Evolutionary conservation across 1,140 invertebrate genomes (phyloP), one percentile per base, ranked within the genome.

Genomic region (Caenorhabditis briggsae): DNA sequence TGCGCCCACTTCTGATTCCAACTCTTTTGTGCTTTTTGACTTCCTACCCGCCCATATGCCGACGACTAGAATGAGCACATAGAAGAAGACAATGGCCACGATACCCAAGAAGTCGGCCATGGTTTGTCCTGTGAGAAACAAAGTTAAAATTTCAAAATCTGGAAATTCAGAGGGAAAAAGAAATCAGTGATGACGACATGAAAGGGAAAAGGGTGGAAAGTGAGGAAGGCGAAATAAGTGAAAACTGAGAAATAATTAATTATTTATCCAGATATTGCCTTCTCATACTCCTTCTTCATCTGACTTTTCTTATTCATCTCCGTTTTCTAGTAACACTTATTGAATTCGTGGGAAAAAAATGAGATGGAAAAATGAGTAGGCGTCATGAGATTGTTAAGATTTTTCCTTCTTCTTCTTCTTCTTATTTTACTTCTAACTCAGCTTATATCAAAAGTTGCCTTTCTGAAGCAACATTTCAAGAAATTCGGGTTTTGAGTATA

Each of bases 11-110:
- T 86, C 96, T 33, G 95, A 96, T 91, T 96, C 95, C 41, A 82
- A 43, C 16, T 82, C 70, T 86, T 86, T 82, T 41, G 70, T 46
- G 12, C 86, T 95, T 93, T 96, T 97, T 48, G 92, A 89, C 93
- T 97, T 97, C 89, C 96, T 94, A 43, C 95, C 96, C 7, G 96
- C 97, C 96, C 97, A 98, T 92, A 98, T 96, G 89, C 97, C 97
- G 87, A 98, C 96, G 12, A 94, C 95, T 88, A 98, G 93, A 91
- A 98, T 98, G 43, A 97, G 93, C 82, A 97, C 92, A 94, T 98
- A 98, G 93, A 98, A 98, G 87, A 98, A 93, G 88, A 97, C 94
- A 91, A 98, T 97, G 70, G 96, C 97, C 84, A 97, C 94, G 70
- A 98, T 94, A 61, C 97, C 97, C 50, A 95, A 95, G 83, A 97